phyloP scores from a whole-genome alignment of 1,140 invertebrate species.

The Panulirus ornatus region DNA sequence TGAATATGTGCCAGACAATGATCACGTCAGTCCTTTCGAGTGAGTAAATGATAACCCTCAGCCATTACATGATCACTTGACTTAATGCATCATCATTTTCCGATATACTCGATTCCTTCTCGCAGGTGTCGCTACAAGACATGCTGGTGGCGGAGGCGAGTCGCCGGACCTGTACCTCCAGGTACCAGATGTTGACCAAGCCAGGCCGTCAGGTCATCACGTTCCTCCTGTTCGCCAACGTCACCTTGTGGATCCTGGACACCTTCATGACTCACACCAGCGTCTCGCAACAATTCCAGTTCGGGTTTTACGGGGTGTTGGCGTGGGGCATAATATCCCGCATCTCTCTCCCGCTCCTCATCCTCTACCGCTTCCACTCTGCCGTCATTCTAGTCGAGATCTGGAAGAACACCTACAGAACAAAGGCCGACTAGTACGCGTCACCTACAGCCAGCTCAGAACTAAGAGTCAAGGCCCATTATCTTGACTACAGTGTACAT shows the following conservation, averaged over 20 bases:
- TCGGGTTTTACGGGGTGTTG: slow-evolving; percentile 83
- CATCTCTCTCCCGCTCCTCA: slow-evolving; percentile 83
- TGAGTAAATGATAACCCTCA: too few relatives aligned
- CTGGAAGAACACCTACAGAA: slow-evolving; percentile 83
- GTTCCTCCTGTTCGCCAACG: slow-evolving; percentile 84
- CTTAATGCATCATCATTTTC: too few relatives aligned
- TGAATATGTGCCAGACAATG: too few relatives aligned
- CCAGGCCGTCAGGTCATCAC: slow-evolving; percentile 85
- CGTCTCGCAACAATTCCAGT: slow-evolving; percentile 81
- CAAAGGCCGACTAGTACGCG: slow-evolving; percentile 75
- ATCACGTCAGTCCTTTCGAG: too few relatives aligned
- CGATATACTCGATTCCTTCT: not conserved
- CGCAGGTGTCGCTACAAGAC: slow-evolving; percentile 79
- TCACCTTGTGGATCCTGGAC: slow-evolving; percentile 85
- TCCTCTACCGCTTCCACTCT: slow-evolving; percentile 86
- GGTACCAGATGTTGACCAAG: slow-evolving; percentile 81
- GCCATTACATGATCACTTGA: too few relatives aligned
- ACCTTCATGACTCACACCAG: slow-evolving; percentile 84
- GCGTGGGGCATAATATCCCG: slow-evolving; percentile 85
- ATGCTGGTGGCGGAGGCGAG: slow-evolving; percentile 83
- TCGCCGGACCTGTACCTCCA: slow-evolving; percentile 80
- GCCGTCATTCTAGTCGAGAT: slow-evolving; percentile 84
- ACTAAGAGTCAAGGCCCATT: slow-evolving; percentile 31
- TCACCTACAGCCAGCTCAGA: slow-evolving; percentile 71
- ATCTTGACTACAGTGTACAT: not conserved